These are phyloP conservation scores for Ariolimax columbianus DNA, from an alignment of 2,888 invertebrate species.

Conservation along the genomic window DNA sequence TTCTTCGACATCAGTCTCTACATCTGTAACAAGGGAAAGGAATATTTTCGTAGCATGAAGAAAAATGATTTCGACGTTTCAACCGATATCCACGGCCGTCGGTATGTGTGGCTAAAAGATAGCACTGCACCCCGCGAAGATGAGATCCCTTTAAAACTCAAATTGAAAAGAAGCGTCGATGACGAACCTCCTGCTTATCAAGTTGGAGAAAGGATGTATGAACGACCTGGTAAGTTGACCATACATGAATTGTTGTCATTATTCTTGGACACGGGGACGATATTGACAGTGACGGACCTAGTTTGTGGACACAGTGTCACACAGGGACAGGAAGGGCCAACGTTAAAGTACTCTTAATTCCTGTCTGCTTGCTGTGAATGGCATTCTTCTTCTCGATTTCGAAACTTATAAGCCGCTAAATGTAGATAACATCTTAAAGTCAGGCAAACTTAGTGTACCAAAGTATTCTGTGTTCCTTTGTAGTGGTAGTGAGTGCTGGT, in stretches of 20 bases:
- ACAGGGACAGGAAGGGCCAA: no score
- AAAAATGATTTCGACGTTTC: slow-evolving; percentile 71
- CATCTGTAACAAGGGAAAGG: slow-evolving; percentile 72
- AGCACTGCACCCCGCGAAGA: slow-evolving; percentile 35
- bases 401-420: no score
- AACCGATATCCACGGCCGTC: slow-evolving; percentile 64
- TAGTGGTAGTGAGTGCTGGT: no score
- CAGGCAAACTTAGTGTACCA: no score
- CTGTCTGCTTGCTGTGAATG: no score
- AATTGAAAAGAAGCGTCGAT: slow-evolving; percentile 66
- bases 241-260: background rate
- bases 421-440: no score
- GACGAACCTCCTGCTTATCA: slow-evolving; percentile 54
- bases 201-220: slow-evolving; percentile 71
- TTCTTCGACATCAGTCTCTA: slow-evolving; percentile 73
- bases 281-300: background rate
- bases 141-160: slow-evolving; percentile 57
- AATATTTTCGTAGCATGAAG: slow-evolving; percentile 69
- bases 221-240: slow-evolving; percentile 64
- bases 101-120: slow-evolving; percentile 70
- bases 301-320: no score
- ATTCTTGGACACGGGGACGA: background rate
- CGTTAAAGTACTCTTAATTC: no score
- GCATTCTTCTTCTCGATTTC: no score
- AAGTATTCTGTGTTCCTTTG: no score